Conservation (phyloP, 2,113 vertebrate genomes). For the Siphamia tubifer region DNA sequence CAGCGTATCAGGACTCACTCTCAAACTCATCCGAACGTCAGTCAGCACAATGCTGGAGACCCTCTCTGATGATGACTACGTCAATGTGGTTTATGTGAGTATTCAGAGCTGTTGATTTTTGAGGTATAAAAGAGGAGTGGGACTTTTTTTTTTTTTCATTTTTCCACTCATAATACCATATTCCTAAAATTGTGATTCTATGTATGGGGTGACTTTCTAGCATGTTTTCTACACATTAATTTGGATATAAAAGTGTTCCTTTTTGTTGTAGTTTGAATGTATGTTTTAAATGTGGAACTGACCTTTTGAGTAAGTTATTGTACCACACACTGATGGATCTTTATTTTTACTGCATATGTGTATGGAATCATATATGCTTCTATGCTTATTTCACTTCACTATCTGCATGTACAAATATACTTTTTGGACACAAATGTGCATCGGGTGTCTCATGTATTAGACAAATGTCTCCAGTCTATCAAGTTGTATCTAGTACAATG, state of each 20-base stretch:
- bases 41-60: constrained; percentile 96
- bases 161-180: too few species aligned
- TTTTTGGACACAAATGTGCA: too few species aligned
- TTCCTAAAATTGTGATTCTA: not conserved
- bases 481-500: not conserved
- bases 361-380: constrained; percentile 1
- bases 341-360: constrained; percentile 1
- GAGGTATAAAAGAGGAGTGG: too few species aligned
- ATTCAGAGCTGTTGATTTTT: not conserved
- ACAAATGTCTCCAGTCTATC: not conserved
- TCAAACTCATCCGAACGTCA: constrained; percentile 91
- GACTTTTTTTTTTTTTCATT: not conserved
- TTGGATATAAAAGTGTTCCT: constrained; percentile 7
- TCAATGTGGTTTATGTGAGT: constrained; percentile 96
- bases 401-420: not conserved
- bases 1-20: constrained; percentile 91
- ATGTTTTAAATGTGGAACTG: constrained; percentile 10
- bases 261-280: constrained; percentile 3
- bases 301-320: constrained; percentile 36
- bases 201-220: not conserved
- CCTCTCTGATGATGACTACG: constrained; percentile 94
- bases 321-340: constrained; percentile 22
- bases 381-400: constrained; percentile 6
- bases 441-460: not conserved
- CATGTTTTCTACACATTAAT: constrained; percentile 6